A percentile compares a stretch with the other conserved stretches of the same genome.
phyloP scores from a whole-genome alignment of 2,888 invertebrate species.

The Digitonthophagus gazella region DNA sequence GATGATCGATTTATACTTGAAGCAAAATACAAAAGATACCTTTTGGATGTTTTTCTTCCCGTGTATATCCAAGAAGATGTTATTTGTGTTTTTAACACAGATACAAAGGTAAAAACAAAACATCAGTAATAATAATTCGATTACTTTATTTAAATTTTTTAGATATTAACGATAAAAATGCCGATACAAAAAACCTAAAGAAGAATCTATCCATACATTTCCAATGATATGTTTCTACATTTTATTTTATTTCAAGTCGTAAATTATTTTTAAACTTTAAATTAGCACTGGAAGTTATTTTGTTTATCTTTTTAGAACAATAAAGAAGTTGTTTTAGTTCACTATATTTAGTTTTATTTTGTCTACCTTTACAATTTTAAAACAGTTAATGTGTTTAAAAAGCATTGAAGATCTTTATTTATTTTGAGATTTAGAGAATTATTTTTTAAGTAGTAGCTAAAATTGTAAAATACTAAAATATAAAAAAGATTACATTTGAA shows the following conservation, averaged over 20 bases:
- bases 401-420: no score
- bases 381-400: no score
- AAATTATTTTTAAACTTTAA: neutral
- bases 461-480: no score
- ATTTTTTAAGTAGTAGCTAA: no score
- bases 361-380: no score
- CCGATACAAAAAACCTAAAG: slow-evolving; percentile 1
- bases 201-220: neutral
- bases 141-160: slow-evolving; percentile 12
- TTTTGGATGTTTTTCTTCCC: slow-evolving; percentile 70
- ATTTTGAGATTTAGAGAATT: no score
- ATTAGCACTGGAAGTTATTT: no score
- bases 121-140: neutral
- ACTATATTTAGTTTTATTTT: no score
- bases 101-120: slow-evolving; percentile 50
- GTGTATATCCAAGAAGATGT: slow-evolving; percentile 62
- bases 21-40: slow-evolving; percentile 58
- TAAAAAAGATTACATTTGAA: no score
- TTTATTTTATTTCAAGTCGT: neutral
- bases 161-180: slow-evolving; percentile 28
- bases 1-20: slow-evolving; percentile 73
- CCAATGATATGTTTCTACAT: slow-evolving; percentile 1
- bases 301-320: no score
- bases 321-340: no score
- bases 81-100: slow-evolving; percentile 56